Percentiles rank a stretch among this genome's conserved stretches.
Evolutionary conservation across 2,113 vertebrate genomes (phyloP).

Genomic region (Guaruba guarouba): DNA sequence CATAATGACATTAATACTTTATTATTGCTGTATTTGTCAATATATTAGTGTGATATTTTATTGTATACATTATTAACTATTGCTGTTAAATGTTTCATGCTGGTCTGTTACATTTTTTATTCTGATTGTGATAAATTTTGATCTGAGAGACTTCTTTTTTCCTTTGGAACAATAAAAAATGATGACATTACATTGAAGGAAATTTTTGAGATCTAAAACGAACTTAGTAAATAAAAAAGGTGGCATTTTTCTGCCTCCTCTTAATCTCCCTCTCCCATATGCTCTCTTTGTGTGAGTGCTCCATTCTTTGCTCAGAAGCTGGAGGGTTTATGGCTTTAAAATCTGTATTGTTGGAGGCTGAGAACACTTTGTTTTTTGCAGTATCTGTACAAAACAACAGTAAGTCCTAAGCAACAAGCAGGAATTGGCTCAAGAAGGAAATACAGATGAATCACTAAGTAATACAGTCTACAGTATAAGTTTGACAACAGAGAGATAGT

Average conservation of each 20-base stretch:
- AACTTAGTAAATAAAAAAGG: conserved; percentile 26
- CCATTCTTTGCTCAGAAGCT: conserved; percentile 8
- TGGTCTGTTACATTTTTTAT: conserved; percentile 69
- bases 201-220: conserved; percentile 8
- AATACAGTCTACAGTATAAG: neutral
- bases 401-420: conserved; percentile 15
- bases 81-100: conserved; percentile 76
- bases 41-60: conserved; percentile 78
- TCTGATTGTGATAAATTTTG: conserved; percentile 73
- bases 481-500: neutral
- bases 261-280: neutral
- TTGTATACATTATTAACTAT: conserved; percentile 79
- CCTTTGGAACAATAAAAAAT: conserved; percentile 41
- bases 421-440: neutral
- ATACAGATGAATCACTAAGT: neutral
- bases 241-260: conserved; percentile 6
- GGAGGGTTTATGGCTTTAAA: conserved; percentile 36
- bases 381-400: conserved; percentile 67
- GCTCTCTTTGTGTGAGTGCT: neutral
- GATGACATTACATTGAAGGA: conserved; percentile 31
- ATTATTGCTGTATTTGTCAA: conserved; percentile 80
- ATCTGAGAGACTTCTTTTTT: conserved; percentile 36
- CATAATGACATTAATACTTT: conserved; percentile 79
- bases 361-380: conserved; percentile 45
- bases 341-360: neutral